Base-by-base conservation (phyloP, 2,797 vertebrate genomes). In the Brotula barbata region DNA sequence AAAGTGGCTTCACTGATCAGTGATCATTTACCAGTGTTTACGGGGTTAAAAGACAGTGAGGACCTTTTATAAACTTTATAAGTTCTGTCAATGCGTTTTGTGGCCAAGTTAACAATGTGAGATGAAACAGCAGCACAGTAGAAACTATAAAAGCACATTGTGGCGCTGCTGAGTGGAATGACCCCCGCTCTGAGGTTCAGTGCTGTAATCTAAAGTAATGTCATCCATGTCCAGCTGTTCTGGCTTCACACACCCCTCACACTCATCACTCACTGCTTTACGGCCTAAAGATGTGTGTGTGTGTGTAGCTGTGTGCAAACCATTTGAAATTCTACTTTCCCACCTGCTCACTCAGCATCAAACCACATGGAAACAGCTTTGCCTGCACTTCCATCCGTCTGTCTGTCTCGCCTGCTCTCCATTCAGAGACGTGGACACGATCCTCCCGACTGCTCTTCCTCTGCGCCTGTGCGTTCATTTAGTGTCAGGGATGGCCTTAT, bases 381-480 rank as follows among this genome's bases (percentile, higher is more conserved):
- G 53, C 56, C 58, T 75, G 66, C n/a, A n/a, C n/a, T n/a, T n/a
- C n/a, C n/a, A n/a, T 56, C 17, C 54, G 51, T 58, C 42, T 31
- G 16, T 28, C 34, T 48, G 31, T 47, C 47, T 15, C 31, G 41
- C 58, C 62, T 67, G 39, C 57, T 61, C 40, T 61, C 50, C 57
- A 36, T 21, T 73, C 73, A 51, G 67, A 84, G 55, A 78, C 73
- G 75, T 66, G 58, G 51, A 65, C 66, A 67, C 28, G 67, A 56
- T 44, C 74, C 73, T 54, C 68, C 16, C 31, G 75, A 74, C 62
- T 57, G 60, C 62, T 72, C 59, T 75, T 43, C 51, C 36, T 50
- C 47, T 17, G 58, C 41, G 33, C 59, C 76, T 76, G 57, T 54
- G 68, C 81, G 68, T 85, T 85, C 73, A 77, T 84, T 77, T 59